These are phyloP conservation scores for Conus ventricosus DNA, from an alignment of 1,140 invertebrate genomes.

Conservation along the genomic window DNA sequence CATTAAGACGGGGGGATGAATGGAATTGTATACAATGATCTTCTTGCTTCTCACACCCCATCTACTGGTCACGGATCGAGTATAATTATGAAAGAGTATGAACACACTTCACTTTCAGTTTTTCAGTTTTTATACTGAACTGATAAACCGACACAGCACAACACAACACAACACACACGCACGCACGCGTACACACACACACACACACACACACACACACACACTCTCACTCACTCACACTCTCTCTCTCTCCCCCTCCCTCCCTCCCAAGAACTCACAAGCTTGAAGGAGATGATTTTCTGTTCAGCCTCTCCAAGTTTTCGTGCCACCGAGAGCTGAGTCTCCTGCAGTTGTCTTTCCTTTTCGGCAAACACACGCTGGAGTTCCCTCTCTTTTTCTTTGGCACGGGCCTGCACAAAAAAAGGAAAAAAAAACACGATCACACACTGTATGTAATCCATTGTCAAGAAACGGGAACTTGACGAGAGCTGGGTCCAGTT, in stretches of 20 bases:
- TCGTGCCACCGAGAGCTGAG: conserved; percentile 70
- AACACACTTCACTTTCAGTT: too few species aligned
- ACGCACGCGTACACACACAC: not conserved
- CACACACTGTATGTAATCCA: too few species aligned
- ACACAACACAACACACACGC: not conserved
- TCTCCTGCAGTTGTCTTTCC: conserved; percentile 73
- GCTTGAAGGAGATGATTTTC: conserved; percentile 71
- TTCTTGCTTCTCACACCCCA: too few species aligned
- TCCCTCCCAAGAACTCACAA: conserved; percentile 54
- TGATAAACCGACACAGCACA: not conserved
- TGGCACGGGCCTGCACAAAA: conserved; percentile 68
- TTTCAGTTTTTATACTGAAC: not conserved
- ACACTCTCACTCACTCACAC: not conserved
- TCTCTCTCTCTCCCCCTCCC: too few species aligned
- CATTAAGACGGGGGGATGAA: too few species aligned
- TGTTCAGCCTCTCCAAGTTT: conserved; percentile 76
- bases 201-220: not conserved
- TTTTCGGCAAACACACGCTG: conserved; percentile 73
- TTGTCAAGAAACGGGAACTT: too few species aligned
- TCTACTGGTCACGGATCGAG: too few species aligned
- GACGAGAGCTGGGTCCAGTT: too few species aligned
- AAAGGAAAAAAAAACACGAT: not conserved
- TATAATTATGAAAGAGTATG: too few species aligned
- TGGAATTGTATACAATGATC: too few species aligned
- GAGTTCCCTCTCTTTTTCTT: conserved; percentile 75